Evolutionary conservation across 2,797 vertebrate genomes (phyloP).

Genomic region (Hylomyscus alleni): DNA sequence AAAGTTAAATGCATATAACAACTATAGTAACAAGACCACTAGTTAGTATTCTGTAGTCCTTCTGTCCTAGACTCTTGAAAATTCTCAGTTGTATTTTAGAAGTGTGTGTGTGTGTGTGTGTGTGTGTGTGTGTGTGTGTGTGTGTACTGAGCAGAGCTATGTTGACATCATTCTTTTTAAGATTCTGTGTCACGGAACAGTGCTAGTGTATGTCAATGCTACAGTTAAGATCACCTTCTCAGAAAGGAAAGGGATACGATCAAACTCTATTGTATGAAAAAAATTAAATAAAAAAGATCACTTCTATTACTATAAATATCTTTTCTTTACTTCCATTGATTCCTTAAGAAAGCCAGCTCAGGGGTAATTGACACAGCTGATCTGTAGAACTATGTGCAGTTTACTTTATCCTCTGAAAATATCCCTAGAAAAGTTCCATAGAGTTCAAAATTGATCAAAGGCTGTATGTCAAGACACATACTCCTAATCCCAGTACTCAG

Average conservation of each 20-base stretch:
- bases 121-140: neutral
- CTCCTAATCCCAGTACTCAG: neutral
- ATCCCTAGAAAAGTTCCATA: conserved; percentile 17
- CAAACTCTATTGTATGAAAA: neutral
- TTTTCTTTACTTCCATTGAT: conserved; percentile 32
- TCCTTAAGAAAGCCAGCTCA: conserved; percentile 39
- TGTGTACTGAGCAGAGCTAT: conserved; percentile 48
- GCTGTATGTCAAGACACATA: neutral
- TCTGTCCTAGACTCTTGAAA: conserved; percentile 41
- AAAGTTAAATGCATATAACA: neutral
- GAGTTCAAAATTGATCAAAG: conserved; percentile 52
- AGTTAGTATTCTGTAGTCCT: conserved; percentile 3
- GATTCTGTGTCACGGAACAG: conserved; percentile 19
- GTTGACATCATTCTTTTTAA: conserved; percentile 18
- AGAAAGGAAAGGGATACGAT: neutral
- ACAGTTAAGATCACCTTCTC: neutral
- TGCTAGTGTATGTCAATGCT: neutral
- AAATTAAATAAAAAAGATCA: neutral
- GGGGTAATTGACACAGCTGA: conserved; percentile 21
- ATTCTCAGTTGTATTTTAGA: neutral
- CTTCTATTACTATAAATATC: neutral
- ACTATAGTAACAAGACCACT: neutral
- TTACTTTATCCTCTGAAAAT: conserved; percentile 10
- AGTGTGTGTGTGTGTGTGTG: neutral
- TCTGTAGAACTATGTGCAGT: conserved; percentile 1